A percentile compares a stretch with the other conserved stretches of the same genome.
Evolutionary conservation across 2,797 vertebrate genomes (phyloP).

Genomic region (Bradypus variegatus): DNA sequence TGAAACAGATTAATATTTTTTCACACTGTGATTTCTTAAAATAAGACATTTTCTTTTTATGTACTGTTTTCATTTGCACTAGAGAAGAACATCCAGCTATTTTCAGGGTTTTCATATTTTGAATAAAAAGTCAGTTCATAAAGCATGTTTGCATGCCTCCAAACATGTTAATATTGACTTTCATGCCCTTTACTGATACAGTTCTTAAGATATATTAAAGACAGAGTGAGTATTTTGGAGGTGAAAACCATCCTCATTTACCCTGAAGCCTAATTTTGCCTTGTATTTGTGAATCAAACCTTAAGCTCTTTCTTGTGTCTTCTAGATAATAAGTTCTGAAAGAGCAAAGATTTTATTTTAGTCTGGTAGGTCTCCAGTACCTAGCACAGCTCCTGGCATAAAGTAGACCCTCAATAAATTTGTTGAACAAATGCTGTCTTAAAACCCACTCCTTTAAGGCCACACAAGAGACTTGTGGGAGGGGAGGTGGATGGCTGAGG

Average conservation of each 20-base stretch:
- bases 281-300: slow-evolving; percentile 1
- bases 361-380: background rate
- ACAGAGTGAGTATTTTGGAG: slow-evolving; percentile 12
- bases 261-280: background rate
- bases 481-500: background rate
- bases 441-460: background rate
- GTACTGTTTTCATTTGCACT: slow-evolving; percentile 9
- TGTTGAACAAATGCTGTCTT: background rate
- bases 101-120: slow-evolving; percentile 25
- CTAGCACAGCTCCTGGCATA: background rate
- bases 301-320: background rate
- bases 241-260: background rate
- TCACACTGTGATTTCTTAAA: slow-evolving; percentile 19
- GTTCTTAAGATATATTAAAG: background rate
- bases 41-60: slow-evolving; percentile 13
- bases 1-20: slow-evolving; percentile 14
- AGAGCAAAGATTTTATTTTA: background rate
- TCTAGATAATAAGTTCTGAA: background rate
- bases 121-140: slow-evolving; percentile 23
- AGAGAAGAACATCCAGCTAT: background rate
- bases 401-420: background rate
- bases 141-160: background rate
- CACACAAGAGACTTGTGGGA: background rate
- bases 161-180: background rate
- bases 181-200: background rate